Percentiles rank a stretch among this genome's conserved stretches.
These are phyloP conservation scores for Halyomorpha halys DNA, from an alignment of 1,140 invertebrate genomes.

Conservation along the genomic window DNA sequence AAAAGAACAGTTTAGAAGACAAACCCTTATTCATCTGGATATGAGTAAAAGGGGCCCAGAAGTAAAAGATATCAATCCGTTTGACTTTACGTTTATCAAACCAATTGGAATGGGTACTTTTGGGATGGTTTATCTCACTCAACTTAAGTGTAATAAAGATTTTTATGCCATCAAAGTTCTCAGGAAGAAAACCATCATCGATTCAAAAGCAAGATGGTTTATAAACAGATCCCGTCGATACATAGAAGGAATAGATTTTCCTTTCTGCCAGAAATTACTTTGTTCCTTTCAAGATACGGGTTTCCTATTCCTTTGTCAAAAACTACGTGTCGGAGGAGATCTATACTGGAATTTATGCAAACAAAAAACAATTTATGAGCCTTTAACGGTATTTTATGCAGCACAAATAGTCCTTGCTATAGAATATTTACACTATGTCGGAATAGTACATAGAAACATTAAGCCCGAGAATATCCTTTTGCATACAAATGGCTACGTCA, in stretches of 20 bases:
- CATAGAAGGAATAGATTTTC: constrained; percentile 64
- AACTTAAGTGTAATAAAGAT: constrained; percentile 41
- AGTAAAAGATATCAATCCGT: no score
- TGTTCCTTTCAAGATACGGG: constrained; percentile 78
- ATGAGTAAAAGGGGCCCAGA: no score
- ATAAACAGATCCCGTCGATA: constrained; percentile 71
- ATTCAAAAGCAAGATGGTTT: constrained; percentile 74
- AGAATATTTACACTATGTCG: constrained; percentile 86
- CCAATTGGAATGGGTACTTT: constrained; percentile 85
- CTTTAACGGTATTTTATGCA: constrained; percentile 78
- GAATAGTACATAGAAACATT: background rate
- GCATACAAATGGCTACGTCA: constrained; percentile 61
- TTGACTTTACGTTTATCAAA: constrained; percentile 38
- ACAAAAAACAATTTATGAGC: constrained; percentile 64
- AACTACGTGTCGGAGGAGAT: constrained; percentile 73
- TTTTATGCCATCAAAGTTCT: constrained; percentile 87
- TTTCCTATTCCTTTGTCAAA: constrained; percentile 73
- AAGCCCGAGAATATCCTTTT: constrained; percentile 35
- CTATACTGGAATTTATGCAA: constrained; percentile 68
- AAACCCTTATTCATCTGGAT: no score
- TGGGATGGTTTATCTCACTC: constrained; percentile 74
- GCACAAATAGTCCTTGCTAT: constrained; percentile 83
- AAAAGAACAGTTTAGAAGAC: no score
- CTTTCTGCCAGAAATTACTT: constrained; percentile 72
- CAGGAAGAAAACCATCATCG: constrained; percentile 76